phyloP scores from a whole-genome alignment of 1,140 invertebrate species.

The Stegodyphus mimosarum region DNA sequence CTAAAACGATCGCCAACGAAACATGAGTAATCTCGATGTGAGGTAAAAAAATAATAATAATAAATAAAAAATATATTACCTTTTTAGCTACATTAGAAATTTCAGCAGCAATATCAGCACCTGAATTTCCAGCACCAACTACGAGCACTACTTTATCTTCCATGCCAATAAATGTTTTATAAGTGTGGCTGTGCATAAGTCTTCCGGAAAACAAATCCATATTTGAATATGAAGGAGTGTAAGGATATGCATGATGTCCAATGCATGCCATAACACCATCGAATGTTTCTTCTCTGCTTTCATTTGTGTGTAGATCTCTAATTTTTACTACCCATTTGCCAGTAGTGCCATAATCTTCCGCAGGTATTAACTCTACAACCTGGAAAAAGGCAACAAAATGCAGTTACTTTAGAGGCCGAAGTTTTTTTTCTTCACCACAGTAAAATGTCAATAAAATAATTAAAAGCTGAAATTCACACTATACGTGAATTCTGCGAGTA shows the following conservation, averaged over 20 bases:
- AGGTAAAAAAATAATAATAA: too few species aligned
- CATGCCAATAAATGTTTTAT: constrained; percentile 65
- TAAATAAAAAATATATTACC: too few species aligned
- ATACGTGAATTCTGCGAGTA: too few species aligned
- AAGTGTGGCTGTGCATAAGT: constrained; percentile 69
- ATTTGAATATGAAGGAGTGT: constrained; percentile 50
- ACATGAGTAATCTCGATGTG: too few species aligned
- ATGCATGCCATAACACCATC: constrained; percentile 69
- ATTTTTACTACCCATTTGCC: constrained; percentile 68
- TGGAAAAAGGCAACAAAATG: not conserved
- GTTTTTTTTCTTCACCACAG: too few species aligned
- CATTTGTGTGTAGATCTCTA: constrained; percentile 43
- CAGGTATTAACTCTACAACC: constrained; percentile 34
- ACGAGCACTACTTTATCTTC: constrained; percentile 69
- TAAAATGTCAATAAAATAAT: too few species aligned
- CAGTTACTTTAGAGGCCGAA: too few species aligned
- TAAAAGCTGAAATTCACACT: too few species aligned
- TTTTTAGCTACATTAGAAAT: constrained; percentile 68
- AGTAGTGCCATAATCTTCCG: constrained; percentile 65
- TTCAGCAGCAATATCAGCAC: constrained; percentile 72
- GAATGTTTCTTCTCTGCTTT: constrained; percentile 65
- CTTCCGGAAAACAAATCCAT: constrained; percentile 69
- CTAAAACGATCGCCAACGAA: too few species aligned
- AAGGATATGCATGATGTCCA: constrained; percentile 63
- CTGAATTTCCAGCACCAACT: constrained; percentile 73